phyloP scores from a whole-genome alignment of 1,140 invertebrate species.

The Mylabris phalerata region DNA sequence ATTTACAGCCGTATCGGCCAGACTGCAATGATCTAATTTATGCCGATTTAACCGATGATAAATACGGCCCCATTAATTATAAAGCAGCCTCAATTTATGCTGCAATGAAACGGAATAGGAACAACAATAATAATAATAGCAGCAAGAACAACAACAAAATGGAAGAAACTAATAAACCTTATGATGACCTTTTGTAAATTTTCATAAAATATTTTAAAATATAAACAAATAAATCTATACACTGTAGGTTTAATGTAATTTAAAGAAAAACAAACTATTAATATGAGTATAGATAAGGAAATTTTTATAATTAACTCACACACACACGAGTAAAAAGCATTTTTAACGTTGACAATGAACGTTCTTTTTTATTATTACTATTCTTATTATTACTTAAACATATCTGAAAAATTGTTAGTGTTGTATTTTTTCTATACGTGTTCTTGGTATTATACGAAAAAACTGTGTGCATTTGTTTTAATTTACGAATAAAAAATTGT shows the following conservation, averaged over 20 bases:
- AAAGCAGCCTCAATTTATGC: conserved; percentile 76
- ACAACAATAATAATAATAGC: conserved; percentile 24
- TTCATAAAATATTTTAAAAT: not conserved
- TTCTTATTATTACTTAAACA: no score
- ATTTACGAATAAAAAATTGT: not conserved
- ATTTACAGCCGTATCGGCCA: conserved; percentile 61
- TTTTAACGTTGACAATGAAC: not conserved
- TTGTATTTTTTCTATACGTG: not conserved
- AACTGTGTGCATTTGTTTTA: no score
- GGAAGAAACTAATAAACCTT: conserved; percentile 25
- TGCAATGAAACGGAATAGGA: conserved; percentile 57
- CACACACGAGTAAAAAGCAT: not conserved
- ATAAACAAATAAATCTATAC: not conserved
- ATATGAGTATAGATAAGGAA: not conserved
- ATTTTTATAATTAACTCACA: conserved; percentile 4
- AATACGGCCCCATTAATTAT: conserved; percentile 85
- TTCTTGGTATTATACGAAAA: not conserved
- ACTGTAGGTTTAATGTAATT: conserved; percentile 4
- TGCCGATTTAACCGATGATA: conserved; percentile 80
- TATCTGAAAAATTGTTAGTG: not conserved
- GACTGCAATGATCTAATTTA: conserved; percentile 76
- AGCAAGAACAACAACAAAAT: conserved; percentile 39
- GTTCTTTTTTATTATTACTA: no score
- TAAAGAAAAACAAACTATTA: not conserved
- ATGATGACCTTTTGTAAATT: conserved; percentile 30